Percentiles rank a stretch among this genome's conserved stretches.
phyloP scores from a whole-genome alignment of 2,797 vertebrate species.

The Eulemur albifrons region DNA sequence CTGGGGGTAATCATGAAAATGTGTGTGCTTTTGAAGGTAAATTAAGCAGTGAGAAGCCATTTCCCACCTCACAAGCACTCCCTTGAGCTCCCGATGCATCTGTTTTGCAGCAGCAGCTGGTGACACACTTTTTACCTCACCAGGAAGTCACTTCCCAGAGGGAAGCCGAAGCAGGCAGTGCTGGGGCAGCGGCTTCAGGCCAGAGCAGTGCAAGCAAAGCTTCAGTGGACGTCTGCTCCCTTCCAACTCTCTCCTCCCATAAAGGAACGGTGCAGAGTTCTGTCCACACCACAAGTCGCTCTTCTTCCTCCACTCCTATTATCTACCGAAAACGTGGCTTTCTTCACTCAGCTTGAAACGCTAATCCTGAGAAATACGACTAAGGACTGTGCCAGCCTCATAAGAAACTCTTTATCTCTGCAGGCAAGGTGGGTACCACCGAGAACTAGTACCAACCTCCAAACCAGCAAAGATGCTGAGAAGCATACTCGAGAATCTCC shows the following conservation, averaged over 20 bases:
- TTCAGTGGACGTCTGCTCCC: not conserved
- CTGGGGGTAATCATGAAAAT: not conserved
- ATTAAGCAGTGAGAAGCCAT: conserved; percentile 32
- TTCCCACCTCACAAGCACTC: conserved; percentile 1
- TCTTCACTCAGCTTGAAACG: not conserved
- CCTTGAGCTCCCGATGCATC: not conserved
- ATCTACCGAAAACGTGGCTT: not conserved
- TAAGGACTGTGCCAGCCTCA: no score
- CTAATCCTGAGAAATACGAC: not conserved
- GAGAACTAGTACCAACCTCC: not conserved
- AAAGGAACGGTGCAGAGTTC: no score
- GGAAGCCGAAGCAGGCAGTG: not conserved
- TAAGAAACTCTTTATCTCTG: not conserved
- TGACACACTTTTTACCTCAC: conserved; percentile 6
- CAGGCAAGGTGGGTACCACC: rapidly evolving
- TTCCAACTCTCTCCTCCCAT: not conserved
- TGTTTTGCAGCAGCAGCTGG: conserved; percentile 40
- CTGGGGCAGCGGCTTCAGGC: not conserved
- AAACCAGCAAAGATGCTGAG: rapidly evolving
- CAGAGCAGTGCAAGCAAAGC: not conserved
- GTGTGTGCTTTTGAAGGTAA: conserved; percentile 6
- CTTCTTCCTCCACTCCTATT: not conserved
- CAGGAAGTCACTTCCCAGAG: conserved; percentile 44
- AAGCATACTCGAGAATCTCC: not conserved
- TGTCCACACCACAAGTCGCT: no score